These are phyloP conservation scores for Diglossa brunneiventris DNA, from an alignment of 2,113 vertebrate genomes.

Conservation along the genomic window DNA sequence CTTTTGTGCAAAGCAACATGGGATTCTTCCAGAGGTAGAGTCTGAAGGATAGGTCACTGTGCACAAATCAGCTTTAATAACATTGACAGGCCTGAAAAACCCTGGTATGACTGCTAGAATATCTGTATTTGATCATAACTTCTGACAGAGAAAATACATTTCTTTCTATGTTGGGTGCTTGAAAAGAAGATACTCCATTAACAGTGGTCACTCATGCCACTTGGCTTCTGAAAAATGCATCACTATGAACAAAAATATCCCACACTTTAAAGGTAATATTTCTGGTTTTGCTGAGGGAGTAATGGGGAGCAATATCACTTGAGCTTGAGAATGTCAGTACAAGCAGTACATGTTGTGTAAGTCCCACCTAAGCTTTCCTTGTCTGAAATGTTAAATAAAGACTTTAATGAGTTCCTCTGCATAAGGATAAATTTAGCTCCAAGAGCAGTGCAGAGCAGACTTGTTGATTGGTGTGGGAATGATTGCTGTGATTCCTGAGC, in stretches of 20 bases:
- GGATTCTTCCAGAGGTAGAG: neutral
- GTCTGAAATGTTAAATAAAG: neutral
- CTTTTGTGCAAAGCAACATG: neutral
- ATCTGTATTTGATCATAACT: neutral
- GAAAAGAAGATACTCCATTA: neutral
- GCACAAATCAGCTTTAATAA: neutral
- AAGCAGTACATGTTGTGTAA: neutral
- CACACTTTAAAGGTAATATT: neutral
- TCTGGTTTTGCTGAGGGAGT: neutral
- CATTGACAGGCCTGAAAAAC: neutral
- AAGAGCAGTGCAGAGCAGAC: neutral
- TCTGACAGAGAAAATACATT: neutral
- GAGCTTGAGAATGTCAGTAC: neutral
- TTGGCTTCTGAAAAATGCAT: neutral
- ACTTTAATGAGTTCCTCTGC: neutral
- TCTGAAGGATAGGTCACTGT: neutral
- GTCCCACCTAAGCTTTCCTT: neutral
- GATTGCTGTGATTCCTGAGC: neutral
- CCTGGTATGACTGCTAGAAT: neutral
- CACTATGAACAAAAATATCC: neutral
- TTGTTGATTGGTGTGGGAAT: slow-evolving; percentile 1
- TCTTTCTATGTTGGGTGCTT: neutral
- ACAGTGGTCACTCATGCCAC: neutral
- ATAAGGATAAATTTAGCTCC: slow-evolving; percentile 17
- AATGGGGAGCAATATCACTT: neutral